Evolutionary conservation across 2,888 invertebrate species (phyloP).

Genomic region (Heliconius charithonia): DNA sequence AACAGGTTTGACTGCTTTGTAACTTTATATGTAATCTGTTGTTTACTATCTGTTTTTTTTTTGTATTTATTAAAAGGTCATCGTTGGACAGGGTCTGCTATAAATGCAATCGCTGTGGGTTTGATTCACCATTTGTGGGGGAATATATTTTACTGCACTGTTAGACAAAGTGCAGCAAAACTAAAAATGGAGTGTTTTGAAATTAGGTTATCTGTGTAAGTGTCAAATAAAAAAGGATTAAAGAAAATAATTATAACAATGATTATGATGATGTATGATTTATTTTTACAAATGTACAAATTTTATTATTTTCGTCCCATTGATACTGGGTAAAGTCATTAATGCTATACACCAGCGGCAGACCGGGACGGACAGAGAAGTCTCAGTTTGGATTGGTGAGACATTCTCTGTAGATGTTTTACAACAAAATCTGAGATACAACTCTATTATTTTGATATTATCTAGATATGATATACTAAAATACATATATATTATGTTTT

Average conservation of each 20-base stretch:
- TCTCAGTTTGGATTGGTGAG: slow-evolving; percentile 61
- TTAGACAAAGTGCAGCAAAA: too few species aligned
- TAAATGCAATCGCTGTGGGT: too few species aligned
- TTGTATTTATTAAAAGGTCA: neutral
- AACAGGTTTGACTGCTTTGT: slow-evolving; percentile 81
- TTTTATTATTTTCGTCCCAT: slow-evolving; percentile 61
- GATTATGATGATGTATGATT: too few species aligned
- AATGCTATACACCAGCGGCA: slow-evolving; percentile 76
- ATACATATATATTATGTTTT: too few species aligned
- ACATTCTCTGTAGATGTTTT: slow-evolving; percentile 56
- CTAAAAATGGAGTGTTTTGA: too few species aligned
- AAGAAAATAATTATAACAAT: neutral
- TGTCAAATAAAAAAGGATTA: neutral
- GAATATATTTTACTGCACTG: too few species aligned
- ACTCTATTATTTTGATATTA: neutral
- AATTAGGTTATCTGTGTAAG: neutral
- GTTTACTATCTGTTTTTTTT: neutral
- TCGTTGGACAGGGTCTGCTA: neutral
- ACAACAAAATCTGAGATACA: slow-evolving; percentile 66
- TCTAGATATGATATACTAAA: too few species aligned
- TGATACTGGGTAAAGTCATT: slow-evolving; percentile 74
- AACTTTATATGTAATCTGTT: neutral
- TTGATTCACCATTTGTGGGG: too few species aligned
- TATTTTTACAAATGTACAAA: neutral
- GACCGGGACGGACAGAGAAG: slow-evolving; percentile 71